A percentile compares a stretch with the other conserved stretches of the same genome.
Evolutionary conservation across 2,113 vertebrate species (phyloP).

Genomic region (Oophaga pumilio): DNA sequence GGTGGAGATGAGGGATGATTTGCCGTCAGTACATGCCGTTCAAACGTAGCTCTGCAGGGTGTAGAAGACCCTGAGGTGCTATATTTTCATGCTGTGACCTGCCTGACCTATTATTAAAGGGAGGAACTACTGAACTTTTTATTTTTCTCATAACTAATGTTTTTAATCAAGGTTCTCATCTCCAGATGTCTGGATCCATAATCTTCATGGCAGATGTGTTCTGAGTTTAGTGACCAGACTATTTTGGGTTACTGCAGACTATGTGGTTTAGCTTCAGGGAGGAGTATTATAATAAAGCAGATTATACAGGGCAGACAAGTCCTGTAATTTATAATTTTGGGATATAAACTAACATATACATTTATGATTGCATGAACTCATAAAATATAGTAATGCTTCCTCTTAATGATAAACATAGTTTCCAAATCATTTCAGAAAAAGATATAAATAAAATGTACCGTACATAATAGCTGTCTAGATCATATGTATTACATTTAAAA

Average conservation of each 20-base stretch:
- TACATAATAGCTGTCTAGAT: background rate
- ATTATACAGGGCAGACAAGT: conserved; percentile 33
- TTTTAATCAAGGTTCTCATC: conserved; percentile 35
- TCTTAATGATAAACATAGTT: background rate
- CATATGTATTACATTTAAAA: too few species aligned
- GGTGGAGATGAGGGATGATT: conserved; percentile 31
- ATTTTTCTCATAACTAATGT: conserved; percentile 28
- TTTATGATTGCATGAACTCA: background rate
- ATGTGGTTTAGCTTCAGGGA: conserved; percentile 34
- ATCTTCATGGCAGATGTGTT: conserved; percentile 47
- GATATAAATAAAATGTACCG: background rate
- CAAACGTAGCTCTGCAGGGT: conserved; percentile 42
- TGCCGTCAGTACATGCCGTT: conserved; percentile 44
- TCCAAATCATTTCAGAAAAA: background rate
- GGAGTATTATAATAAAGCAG: conserved; percentile 26
- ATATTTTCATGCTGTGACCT: conserved; percentile 36
- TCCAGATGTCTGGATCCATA: conserved; percentile 44
- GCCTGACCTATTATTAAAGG: conserved; percentile 41
- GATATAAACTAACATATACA: conserved; percentile 16
- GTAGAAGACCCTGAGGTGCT: conserved; percentile 47
- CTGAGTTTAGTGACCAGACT: conserved; percentile 43
- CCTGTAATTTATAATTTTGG: conserved; percentile 29
- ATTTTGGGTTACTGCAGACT: conserved; percentile 31
- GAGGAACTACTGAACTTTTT: background rate
- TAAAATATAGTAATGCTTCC: background rate